Base-by-base conservation (phyloP, 2,888 invertebrate genomes). In the Meteorus cinctellus region DNA sequence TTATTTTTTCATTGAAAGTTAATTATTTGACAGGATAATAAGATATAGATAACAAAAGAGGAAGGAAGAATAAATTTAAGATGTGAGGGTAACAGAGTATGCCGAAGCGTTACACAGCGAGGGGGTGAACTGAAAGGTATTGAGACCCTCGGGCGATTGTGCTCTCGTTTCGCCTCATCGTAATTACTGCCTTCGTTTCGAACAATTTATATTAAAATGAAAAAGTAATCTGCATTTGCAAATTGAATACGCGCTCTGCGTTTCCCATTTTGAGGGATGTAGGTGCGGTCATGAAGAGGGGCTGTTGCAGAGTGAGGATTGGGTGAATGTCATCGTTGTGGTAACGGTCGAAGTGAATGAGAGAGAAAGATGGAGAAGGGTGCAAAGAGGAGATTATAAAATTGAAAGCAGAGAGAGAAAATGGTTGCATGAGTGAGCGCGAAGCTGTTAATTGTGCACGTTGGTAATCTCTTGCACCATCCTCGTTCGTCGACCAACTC, bases 301-400 rank as follows among this genome's bases (percentile, higher is more conserved):
- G 91, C 91, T 91, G 91, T 90, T 90, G 90, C n/a, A 4, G 91
- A 90, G 89, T 89, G 62, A 19, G 27, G 86, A 89, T 91, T 86
- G 85, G 87, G 85, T 85, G 84, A 83, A 86, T 88, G 85, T 16
- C 51, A 41, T 24, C 29, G 24, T 62, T 27, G 62, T 29, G 34
- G 55, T 70, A 62, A 36, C 24, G 27, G 27, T 72, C 83, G 80
- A 59, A 65, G 45, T 55, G 68, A 66, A 66, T 36, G 45, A 31
- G 29, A 29, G 10, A 29, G 55, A 27, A 34, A 63, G 55, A 16
- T 36, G 16, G 66, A 65, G 72, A 29, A 72, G 29, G 70, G 63
- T n/a, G 24, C 51, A 34, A 63, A 62, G 62, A 34, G 34, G 34
- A 34, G 78, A 77, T 74, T 78, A 77, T 66, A 86, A 84, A 87